Percentiles rank a stretch among this genome's conserved stretches.
Evolutionary conservation across 1,140 invertebrate genomes (phyloP).

Genomic region (Theocolax elegans): DNA sequence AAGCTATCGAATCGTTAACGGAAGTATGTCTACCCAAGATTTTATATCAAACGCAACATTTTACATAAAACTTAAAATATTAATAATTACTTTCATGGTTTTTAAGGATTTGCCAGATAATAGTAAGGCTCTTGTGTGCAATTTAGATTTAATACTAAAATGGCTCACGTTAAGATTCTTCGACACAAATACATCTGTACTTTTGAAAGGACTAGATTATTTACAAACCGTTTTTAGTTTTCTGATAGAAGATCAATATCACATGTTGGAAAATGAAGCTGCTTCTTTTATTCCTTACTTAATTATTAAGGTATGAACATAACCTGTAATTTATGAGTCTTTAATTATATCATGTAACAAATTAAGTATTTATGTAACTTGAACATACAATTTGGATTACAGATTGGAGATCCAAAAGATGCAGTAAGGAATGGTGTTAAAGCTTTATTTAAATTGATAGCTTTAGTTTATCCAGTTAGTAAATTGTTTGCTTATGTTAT

Average conservation of each 20-base stretch:
- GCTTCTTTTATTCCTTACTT: slow-evolving; percentile 95
- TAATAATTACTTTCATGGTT: neutral
- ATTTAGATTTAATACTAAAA: slow-evolving; percentile 94
- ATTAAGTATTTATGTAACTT: neutral
- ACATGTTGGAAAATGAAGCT: slow-evolving; percentile 90
- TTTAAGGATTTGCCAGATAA: slow-evolving; percentile 77
- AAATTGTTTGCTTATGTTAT: slow-evolving; percentile 92
- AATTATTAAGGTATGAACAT: slow-evolving; percentile 80
- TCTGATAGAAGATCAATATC: slow-evolving; percentile 84
- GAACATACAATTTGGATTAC: slow-evolving; percentile 41
- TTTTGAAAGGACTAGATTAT: slow-evolving; percentile 95
- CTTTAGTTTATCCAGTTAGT: slow-evolving; percentile 86
- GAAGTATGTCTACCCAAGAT: slow-evolving; percentile 69
- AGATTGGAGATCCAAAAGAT: slow-evolving; percentile 97
- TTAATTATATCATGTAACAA: neutral
- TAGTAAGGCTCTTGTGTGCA: slow-evolving; percentile 83
- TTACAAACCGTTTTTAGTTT: slow-evolving; percentile 84
- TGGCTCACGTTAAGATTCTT: slow-evolving; percentile 97
- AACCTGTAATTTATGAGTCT: neutral
- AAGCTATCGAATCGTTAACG: slow-evolving; percentile 90
- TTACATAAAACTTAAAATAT: neutral
- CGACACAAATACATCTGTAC: slow-evolving; percentile 97
- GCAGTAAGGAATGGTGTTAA: slow-evolving; percentile 89
- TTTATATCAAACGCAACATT: neutral
- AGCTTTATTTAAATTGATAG: slow-evolving; percentile 86